These are phyloP conservation scores for Eulemur rufifrons DNA, from an alignment of 2,113 vertebrate genomes.

Conservation along the genomic window DNA sequence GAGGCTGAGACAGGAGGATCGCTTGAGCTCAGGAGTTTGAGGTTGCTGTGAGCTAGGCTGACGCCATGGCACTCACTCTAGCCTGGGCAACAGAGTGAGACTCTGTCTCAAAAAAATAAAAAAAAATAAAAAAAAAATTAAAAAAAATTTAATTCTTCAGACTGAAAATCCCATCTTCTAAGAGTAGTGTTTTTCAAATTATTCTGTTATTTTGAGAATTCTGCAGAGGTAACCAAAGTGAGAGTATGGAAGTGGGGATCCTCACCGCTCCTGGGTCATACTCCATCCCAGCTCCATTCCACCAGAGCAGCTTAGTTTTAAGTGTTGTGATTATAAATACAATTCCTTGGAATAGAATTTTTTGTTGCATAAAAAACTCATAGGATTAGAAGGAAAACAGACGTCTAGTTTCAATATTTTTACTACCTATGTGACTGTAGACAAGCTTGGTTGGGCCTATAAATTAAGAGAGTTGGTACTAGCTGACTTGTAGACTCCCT, in stretches of 20 bases:
- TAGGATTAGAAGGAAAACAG: not conserved
- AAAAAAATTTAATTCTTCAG: not conserved
- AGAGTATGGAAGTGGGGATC: accelerated
- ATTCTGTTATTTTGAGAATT: not conserved
- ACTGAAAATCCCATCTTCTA: not conserved
- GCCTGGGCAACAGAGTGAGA: no score
- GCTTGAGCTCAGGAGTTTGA: no score
- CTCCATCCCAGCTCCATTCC: not conserved
- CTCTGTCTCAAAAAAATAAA: no score
- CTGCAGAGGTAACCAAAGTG: not conserved
- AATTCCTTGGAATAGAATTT: not conserved
- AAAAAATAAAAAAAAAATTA: not conserved
- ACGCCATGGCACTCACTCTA: no score
- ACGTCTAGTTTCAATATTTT: not conserved
- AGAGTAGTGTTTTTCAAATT: not conserved
- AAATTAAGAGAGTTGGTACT: not conserved
- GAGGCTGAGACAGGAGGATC: no score
- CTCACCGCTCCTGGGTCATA: not conserved
- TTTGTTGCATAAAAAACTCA: not conserved
- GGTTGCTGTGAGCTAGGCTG: no score
- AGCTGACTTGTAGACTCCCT: not conserved
- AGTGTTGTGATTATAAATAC: not conserved
- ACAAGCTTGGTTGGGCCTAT: not conserved
- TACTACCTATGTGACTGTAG: not conserved
- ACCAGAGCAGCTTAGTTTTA: not conserved